Evolutionary conservation across 2,888 invertebrate species (phyloP).

Genomic region (Lordiphosa fenestrarum): DNA sequence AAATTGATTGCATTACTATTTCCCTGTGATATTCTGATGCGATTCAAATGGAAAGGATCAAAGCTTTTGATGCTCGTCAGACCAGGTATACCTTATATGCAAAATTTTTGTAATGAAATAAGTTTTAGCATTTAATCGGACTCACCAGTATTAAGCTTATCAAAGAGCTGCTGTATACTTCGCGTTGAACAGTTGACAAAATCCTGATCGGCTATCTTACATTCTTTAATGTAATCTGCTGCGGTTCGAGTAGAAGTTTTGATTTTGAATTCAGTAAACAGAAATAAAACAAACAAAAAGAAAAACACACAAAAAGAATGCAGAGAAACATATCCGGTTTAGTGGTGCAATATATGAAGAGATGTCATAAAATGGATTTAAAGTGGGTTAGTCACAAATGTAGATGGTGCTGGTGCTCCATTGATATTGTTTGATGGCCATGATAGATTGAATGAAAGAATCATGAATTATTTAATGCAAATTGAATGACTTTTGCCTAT

Average conservation of each 20-base stretch:
- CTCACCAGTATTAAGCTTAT: slow-evolving; percentile 84
- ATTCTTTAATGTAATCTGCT: slow-evolving; percentile 87
- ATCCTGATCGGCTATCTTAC: slow-evolving; percentile 83
- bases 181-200: slow-evolving; percentile 86
- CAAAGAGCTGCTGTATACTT: slow-evolving; percentile 86
- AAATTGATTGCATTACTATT: slow-evolving; percentile 86
- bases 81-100: slow-evolving; percentile 76
- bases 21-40: slow-evolving; percentile 86
- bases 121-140: background rate
- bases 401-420: background rate
- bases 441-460: background rate
- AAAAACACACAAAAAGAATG: slow-evolving; percentile 36
- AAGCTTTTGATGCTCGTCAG: slow-evolving; percentile 82
- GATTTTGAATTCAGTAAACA: slow-evolving; percentile 34
- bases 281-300: slow-evolving; percentile 32
- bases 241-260: slow-evolving; percentile 68
- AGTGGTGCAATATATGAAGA: slow-evolving; percentile 53
- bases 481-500: no score
- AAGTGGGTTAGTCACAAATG: slow-evolving; percentile 57
- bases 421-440: slow-evolving; percentile 2
- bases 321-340: slow-evolving; percentile 59
- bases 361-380: slow-evolving; percentile 3
- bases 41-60: slow-evolving; percentile 85
- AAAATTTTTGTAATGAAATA: background rate
- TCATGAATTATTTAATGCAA: no score